These are phyloP conservation scores for Hydropsyche tenuis DNA, from an alignment of 1,140 invertebrate species.

Conservation along the genomic window DNA sequence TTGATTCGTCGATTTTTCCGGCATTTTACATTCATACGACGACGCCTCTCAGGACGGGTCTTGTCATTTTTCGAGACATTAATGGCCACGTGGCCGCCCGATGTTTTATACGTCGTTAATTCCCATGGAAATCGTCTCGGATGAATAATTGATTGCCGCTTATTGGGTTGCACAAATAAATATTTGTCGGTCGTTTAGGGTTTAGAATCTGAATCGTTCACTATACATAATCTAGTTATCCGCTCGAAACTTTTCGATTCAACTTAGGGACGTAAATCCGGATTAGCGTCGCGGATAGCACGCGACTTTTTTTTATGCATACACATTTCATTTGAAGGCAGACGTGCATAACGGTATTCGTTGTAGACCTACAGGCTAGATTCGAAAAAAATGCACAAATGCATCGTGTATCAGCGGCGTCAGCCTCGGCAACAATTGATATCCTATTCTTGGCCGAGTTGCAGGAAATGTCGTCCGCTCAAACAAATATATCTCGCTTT, in stretches of 20 bases:
- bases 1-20: too few species aligned
- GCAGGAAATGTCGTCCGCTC: conserved; percentile 6
- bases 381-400: neutral
- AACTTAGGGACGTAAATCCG: conserved; percentile 23
- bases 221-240: too few species aligned
- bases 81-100: neutral
- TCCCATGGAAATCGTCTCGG: too few species aligned
- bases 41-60: neutral
- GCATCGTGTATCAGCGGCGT: neutral
- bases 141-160: neutral
- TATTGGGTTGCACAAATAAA: neutral
- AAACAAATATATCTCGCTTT: conserved; percentile 15
- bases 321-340: too few species aligned
- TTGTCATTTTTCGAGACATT: too few species aligned
- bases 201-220: too few species aligned
- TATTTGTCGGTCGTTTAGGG: too few species aligned
- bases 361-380: neutral
- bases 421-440: conserved; percentile 2
- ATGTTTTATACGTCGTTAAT: neutral
- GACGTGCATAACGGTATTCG: conserved; percentile 13
- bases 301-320: conserved; percentile 9
- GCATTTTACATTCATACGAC: neutral
- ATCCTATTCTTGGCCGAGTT: conserved; percentile 24
- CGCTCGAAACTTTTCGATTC: too few species aligned
- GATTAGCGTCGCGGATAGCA: conserved; percentile 17